phyloP scores from a whole-genome alignment of 1,140 invertebrate species.

The Heliconius congener region DNA sequence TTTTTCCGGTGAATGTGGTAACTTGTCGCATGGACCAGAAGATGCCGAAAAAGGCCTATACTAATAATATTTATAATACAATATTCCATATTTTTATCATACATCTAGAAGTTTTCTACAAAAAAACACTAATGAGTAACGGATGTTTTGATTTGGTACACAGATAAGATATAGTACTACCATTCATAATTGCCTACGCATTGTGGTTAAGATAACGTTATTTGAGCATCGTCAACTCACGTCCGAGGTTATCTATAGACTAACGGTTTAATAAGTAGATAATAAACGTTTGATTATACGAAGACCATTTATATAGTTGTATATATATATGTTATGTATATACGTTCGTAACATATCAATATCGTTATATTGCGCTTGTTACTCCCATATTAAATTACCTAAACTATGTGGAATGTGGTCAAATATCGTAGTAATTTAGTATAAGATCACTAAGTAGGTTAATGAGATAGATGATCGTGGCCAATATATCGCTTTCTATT shows the following conservation, averaged over 20 bases:
- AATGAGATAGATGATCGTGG: no score
- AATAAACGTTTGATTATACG: constrained; percentile 21
- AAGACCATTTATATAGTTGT: background rate
- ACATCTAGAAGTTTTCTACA: background rate
- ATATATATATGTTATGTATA: background rate
- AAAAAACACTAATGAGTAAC: constrained; percentile 32
- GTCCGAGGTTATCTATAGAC: constrained; percentile 34
- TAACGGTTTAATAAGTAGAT: constrained; percentile 39
- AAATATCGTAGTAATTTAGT: background rate
- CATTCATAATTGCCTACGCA: constrained; percentile 52
- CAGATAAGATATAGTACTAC: constrained; percentile 49
- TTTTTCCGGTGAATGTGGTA: constrained; percentile 7
- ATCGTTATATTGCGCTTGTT: background rate
- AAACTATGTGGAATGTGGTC: background rate
- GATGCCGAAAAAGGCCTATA: background rate
- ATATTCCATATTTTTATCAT: background rate
- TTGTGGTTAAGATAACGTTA: constrained; percentile 47
- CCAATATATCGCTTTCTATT: background rate
- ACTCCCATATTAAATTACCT: background rate
- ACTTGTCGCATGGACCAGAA: background rate
- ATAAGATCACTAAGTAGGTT: background rate
- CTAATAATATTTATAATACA: background rate
- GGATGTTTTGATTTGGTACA: constrained; percentile 47
- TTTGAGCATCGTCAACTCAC: constrained; percentile 36
- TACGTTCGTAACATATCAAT: background rate